Base-by-base conservation (phyloP, 2,888 invertebrate species). In the Lysandra bellargus region DNA sequence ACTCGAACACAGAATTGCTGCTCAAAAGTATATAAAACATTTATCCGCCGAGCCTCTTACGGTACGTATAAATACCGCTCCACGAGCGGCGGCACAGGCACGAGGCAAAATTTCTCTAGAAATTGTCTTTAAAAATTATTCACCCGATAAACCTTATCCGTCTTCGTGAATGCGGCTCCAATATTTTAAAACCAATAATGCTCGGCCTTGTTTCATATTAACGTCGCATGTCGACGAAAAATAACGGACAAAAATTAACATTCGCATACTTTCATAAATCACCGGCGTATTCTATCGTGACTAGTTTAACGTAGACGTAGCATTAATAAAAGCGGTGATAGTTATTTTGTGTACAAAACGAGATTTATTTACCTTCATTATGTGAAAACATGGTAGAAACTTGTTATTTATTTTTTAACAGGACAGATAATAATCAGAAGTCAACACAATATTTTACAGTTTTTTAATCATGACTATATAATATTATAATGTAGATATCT, bases 111-210 rank as follows among this genome's bases (percentile, higher is more conserved):
- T 69, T 37, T 69, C 33, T 69, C 69, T 69, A 69, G 69, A 69
- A 69, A 69, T 17, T 69, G 33, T 69, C 69, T 69, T 69, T 69
- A 69, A 69, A 69, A 69, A 69, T 69, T 69, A 37, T 69, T 69
- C 69, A 69, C 14, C 69, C 69, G 69, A 37, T 69, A 69, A 69
- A 69, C 69, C 33, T 37, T 69, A 69, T 69, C 69, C 9, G 17
- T 37, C 69, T 69, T 37, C 69, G 69, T 69, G 33, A 69, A 69
- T 69, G 69, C 33, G 30, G 37, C 69, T 69, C 69, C 69, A 9
- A 69, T 69, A 69, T 69, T 69, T 69, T 69, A 37, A 69, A 69
- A 69, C 69, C 69, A 69, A 69, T 69, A 69, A 37, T 69, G 69
- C 33, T 37, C 69, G 69, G 33, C 69, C 69, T 69, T 69, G 69